These are phyloP conservation scores for Zophobas morio DNA, from an alignment of 1,140 invertebrate species.

Conservation along the genomic window DNA sequence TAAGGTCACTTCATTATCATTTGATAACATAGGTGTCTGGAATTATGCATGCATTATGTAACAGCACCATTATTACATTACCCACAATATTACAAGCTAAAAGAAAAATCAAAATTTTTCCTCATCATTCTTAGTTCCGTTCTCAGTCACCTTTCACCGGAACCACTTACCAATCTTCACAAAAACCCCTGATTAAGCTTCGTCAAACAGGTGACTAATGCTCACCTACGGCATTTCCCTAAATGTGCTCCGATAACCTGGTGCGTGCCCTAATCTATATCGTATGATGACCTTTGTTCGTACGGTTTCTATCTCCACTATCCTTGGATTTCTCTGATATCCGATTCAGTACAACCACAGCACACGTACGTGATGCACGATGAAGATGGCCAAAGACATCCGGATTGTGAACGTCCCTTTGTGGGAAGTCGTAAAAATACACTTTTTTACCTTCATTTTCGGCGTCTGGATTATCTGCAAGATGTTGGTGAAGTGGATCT, in stretches of 20 bases:
- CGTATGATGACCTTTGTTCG: slow-evolving; percentile 28
- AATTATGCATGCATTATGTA: too few relatives aligned
- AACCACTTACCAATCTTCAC: too few relatives aligned
- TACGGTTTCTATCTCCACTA: slow-evolving; percentile 12
- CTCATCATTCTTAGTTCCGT: too few relatives aligned
- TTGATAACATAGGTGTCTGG: too few relatives aligned
- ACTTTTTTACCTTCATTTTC: slow-evolving; percentile 69
- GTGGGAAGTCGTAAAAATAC: slow-evolving; percentile 69
- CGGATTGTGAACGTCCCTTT: slow-evolving; percentile 69
- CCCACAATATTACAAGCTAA: too few relatives aligned
- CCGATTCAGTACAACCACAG: slow-evolving; percentile 19
- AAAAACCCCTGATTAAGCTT: neutral
- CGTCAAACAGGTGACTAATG: neutral
- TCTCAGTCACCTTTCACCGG: too few relatives aligned
- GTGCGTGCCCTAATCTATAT: slow-evolving; percentile 20
- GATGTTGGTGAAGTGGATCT: slow-evolving; percentile 69
- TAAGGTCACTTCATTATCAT: too few relatives aligned
- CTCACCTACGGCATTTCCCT: neutral
- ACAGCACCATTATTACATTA: too few relatives aligned
- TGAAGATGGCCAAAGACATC: slow-evolving; percentile 10
- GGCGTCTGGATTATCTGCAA: slow-evolving; percentile 71
- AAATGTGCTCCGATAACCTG: neutral
- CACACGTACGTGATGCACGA: slow-evolving; percentile 27
- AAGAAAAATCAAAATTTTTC: too few relatives aligned
- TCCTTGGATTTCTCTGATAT: slow-evolving; percentile 31